Base-by-base conservation (phyloP, 2,888 invertebrate species). In the Drosophila macrospina region DNA sequence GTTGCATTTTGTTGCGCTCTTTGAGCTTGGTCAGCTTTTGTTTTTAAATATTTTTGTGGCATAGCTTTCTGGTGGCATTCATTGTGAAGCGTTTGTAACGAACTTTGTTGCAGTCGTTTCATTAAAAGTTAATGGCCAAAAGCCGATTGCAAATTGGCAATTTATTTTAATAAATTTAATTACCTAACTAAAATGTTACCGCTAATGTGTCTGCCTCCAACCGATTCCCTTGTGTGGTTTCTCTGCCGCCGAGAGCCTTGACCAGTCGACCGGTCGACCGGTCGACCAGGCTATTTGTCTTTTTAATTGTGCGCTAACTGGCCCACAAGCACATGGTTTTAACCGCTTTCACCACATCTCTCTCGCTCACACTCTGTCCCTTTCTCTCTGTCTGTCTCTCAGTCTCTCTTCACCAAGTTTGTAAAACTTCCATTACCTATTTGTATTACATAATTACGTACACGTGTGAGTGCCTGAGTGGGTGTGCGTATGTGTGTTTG, bases 101-200 rank as follows among this genome's bases (percentile, higher is more conserved):
- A 48, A 36, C 44, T 36, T 52, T 69, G 57, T 54, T 52, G 37
- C 41, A n/a, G 34, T 61, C 66, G 64, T 69, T 84, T 62, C 69
- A 83, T 77, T 73, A 77, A 80, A 80, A 74, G 68, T 81, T 74
- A 67, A 65, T 51, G 56, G 45, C 61, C 60, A 59, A 59, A 55
- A 34, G 37, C 62, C 36, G 69, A 61, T 78, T 60, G 61, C 63
- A 59, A 82, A 85, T 65, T 73, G 82, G 65, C 87, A 80, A 84
- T 83, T 86, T 83, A 86, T 86, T 83, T 83, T 72, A 80, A 83
- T 86, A 78, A 80, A 81, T 86, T 73, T 71, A 84, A 86, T 83
- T 84, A 84, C 56, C 52, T 60, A 56, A 55, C 75, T 51, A 63
- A 54, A 71, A 66, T 74, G 71, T 55, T 50, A 24, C 42, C 60